phyloP scores from a whole-genome alignment of 2,113 vertebrate genomes.

The Pseudopipra pipra region DNA sequence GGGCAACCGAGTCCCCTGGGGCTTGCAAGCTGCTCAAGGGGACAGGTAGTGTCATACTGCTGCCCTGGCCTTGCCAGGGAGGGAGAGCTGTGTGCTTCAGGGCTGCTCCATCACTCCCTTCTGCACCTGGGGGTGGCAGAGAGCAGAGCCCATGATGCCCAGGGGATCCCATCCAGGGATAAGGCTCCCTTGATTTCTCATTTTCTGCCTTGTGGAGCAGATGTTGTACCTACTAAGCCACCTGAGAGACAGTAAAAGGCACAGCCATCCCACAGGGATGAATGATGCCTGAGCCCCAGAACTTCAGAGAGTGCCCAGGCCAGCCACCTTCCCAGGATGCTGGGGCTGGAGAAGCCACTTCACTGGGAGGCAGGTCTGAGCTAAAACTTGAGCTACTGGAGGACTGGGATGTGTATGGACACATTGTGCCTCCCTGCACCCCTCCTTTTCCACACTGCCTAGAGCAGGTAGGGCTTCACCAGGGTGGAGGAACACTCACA shows the following conservation, averaged over 20 bases:
- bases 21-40: not conserved
- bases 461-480: not conserved
- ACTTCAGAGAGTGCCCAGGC: not conserved
- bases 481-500: not conserved
- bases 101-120: not conserved
- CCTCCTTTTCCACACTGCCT: fast-evolving
- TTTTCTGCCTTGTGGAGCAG: not conserved
- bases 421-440: not conserved
- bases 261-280: no score
- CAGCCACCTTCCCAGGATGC: fast-evolving
- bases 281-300: not conserved
- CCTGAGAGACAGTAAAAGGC: not conserved
- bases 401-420: not conserved
- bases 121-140: not conserved
- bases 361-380: fast-evolving
- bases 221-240: not conserved
- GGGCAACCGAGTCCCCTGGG: not conserved
- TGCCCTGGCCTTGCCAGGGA: not conserved
- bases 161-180: not conserved
- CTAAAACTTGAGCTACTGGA: not conserved
- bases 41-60: not conserved
- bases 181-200: not conserved
- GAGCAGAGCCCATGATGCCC: not conserved
- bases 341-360: not conserved
- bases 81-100: not conserved